Evolutionary conservation across 2,888 invertebrate genomes (phyloP).

Genomic region (Poecilobothrus nobilitatus): DNA sequence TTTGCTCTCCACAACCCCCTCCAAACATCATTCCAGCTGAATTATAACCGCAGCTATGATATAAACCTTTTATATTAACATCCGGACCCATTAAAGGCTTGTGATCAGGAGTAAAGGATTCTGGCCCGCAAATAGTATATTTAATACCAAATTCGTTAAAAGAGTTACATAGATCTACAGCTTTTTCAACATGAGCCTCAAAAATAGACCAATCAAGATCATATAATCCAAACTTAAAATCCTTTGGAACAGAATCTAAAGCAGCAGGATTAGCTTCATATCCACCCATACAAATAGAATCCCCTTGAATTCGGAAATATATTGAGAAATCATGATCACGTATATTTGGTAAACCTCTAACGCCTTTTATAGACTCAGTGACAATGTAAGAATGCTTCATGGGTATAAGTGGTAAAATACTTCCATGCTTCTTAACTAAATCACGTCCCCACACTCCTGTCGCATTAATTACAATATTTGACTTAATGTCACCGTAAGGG

Average conservation of each 20-base stretch:
- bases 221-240: slow-evolving; percentile 75
- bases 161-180: slow-evolving; percentile 64
- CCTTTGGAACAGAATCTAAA: slow-evolving; percentile 63
- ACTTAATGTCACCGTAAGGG: slow-evolving; percentile 59
- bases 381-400: slow-evolving; percentile 87
- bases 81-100: slow-evolving; percentile 78
- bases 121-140: slow-evolving; percentile 82
- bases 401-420: slow-evolving; percentile 65
- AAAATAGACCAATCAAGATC: slow-evolving; percentile 84
- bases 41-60: slow-evolving; percentile 81
- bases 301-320: slow-evolving; percentile 77
- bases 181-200: slow-evolving; percentile 63
- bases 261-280: slow-evolving; percentile 81
- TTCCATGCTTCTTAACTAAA: slow-evolving; percentile 44
- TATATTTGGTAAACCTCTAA: slow-evolving; percentile 69
- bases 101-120: slow-evolving; percentile 88
- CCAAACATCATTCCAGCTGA: slow-evolving; percentile 89
- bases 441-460: slow-evolving; percentile 72
- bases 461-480: slow-evolving; percentile 65
- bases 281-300: slow-evolving; percentile 74
- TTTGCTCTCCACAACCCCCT: slow-evolving; percentile 76
- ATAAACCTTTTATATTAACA: slow-evolving; percentile 58
- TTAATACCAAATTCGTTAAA: slow-evolving; percentile 69
- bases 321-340: slow-evolving; percentile 77
- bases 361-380: slow-evolving; percentile 66